These are phyloP conservation scores for Dreissena rostriformis DNA, from an alignment of 1,140 invertebrate genomes.

Conservation along the genomic window DNA sequence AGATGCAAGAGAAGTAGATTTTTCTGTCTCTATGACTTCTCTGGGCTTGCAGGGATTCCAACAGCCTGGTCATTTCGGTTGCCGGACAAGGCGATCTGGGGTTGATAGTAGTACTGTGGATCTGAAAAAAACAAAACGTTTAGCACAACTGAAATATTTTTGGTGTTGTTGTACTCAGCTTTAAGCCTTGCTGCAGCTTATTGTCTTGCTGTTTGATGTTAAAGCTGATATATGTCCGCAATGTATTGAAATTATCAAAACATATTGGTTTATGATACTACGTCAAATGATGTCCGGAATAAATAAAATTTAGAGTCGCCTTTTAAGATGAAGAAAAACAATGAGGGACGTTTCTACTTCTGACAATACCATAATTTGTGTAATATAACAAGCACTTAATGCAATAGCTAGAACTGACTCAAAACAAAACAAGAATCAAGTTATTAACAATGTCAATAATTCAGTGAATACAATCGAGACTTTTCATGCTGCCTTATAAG, in stretches of 20 bases:
- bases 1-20: neutral
- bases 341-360: no score
- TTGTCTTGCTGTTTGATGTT: neutral
- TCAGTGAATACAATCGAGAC: neutral
- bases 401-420: neutral
- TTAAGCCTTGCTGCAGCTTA: neutral
- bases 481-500: neutral
- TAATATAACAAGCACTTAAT: no score
- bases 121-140: constrained; percentile 37
- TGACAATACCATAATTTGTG: no score
- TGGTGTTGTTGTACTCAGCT: neutral
- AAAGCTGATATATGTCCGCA: neutral
- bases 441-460: neutral
- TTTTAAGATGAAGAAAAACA: no score
- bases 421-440: neutral
- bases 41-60: constrained; percentile 43
- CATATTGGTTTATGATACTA: neutral
- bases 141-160: neutral
- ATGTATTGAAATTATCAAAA: neutral
- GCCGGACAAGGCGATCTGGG: constrained; percentile 8
- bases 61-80: constrained; percentile 11
- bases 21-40: constrained; percentile 38
- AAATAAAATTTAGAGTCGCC: no score
- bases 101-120: constrained; percentile 52
- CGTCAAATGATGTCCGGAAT: no score